phyloP scores from a whole-genome alignment of 2,797 vertebrate species.

The Notamacropus eugenii region DNA sequence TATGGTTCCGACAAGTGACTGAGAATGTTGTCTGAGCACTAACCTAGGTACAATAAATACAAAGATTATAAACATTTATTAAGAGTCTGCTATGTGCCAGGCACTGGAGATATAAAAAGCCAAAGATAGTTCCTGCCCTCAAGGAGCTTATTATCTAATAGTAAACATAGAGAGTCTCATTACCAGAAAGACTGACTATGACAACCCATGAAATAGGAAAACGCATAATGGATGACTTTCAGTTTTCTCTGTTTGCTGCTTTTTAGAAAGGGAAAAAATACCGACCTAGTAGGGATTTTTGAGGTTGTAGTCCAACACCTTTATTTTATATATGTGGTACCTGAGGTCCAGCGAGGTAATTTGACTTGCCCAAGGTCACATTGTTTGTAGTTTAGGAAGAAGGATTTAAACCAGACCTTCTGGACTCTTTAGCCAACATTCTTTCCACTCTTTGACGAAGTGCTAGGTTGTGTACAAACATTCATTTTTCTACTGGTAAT shows the following conservation, averaged over 20 bases:
- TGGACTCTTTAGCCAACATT: background rate
- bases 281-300: background rate
- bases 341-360: background rate
- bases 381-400: background rate
- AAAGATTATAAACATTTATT: background rate
- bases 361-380: background rate
- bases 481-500: background rate
- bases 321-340: background rate
- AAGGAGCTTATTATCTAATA: background rate
- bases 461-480: background rate
- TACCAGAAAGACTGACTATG: background rate
- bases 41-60: background rate
- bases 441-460: background rate
- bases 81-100: background rate
- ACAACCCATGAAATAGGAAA: background rate
- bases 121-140: background rate
- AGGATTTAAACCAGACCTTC: background rate
- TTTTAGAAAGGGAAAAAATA: background rate
- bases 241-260: background rate
- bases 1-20: background rate
- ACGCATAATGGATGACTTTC: background rate
- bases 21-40: background rate
- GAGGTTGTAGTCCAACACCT: background rate
- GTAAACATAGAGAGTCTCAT: background rate
- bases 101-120: background rate